Evolutionary conservation across 2,113 vertebrate genomes (phyloP).

Genomic region (Anthoscopus minutus): DNA sequence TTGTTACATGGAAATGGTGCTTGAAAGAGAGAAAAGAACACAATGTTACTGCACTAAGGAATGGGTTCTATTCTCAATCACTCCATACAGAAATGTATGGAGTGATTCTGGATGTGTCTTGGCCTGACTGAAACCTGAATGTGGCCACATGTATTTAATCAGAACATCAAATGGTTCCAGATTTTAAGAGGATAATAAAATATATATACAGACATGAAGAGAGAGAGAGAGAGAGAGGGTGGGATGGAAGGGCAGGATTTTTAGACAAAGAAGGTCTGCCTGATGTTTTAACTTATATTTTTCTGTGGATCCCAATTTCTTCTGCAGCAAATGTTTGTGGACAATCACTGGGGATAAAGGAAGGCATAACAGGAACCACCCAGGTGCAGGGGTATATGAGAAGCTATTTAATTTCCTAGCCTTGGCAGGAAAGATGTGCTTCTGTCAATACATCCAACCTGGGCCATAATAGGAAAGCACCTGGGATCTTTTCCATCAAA

Average conservation of each 20-base stretch:
- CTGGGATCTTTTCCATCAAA: not conserved
- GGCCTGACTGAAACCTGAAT: not conserved
- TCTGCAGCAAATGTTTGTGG: not conserved
- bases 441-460: not conserved
- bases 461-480: not conserved
- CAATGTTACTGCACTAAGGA: constrained; percentile 44
- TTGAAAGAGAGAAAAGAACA: constrained; percentile 61
- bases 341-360: not conserved
- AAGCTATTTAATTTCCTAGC: not conserved
- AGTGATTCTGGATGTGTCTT: constrained; percentile 27
- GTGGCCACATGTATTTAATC: not conserved
- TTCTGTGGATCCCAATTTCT: not conserved
- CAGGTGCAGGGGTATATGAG: not conserved
- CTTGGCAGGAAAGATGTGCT: not conserved
- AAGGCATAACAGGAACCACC: not conserved
- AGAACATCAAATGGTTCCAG: not conserved
- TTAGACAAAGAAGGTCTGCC: not conserved
- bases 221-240: not conserved
- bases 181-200: constrained; percentile 6
- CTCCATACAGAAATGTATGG: not conserved
- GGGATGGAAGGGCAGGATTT: not conserved
- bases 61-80: constrained; percentile 17
- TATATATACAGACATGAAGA: not conserved
- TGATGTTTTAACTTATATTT: not conserved
- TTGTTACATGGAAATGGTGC: constrained; percentile 54